phyloP scores from a whole-genome alignment of 2,113 vertebrate species.

The Entosphenus tridentatus region DNA sequence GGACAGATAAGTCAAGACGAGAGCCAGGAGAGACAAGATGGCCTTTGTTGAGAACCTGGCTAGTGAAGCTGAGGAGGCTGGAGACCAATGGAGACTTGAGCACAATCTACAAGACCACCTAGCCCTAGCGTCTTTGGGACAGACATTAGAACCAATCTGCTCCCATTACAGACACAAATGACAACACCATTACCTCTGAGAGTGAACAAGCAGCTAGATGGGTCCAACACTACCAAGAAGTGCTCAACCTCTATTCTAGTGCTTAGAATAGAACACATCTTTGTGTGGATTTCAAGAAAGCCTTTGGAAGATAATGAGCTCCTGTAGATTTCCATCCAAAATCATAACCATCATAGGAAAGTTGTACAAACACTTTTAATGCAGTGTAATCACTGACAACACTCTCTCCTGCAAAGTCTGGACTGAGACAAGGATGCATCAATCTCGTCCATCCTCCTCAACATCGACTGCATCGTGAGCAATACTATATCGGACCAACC shows the following conservation, averaged over 20 bases:
- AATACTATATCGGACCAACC: neutral
- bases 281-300: conserved; percentile 1
- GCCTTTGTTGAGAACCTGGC: neutral
- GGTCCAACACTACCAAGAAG: neutral
- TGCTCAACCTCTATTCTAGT: neutral
- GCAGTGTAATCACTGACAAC: neutral
- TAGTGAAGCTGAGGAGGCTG: conserved; percentile 3
- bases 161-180: neutral
- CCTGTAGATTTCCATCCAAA: neutral
- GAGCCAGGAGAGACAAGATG: neutral
- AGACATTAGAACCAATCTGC: neutral
- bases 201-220: neutral
- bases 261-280: neutral
- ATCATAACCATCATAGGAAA: neutral
- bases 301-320: neutral
- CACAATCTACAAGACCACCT: neutral
- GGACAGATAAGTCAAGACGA: neutral
- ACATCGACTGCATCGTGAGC: neutral
- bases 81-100: neutral
- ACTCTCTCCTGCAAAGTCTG: neutral
- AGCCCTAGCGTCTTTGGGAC: neutral
- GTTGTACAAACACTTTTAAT: neutral
- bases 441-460: neutral
- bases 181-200: neutral
- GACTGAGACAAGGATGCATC: neutral